Conservation (phyloP, 2,888 invertebrate genomes). For the Cataglyphis albicans region DNA sequence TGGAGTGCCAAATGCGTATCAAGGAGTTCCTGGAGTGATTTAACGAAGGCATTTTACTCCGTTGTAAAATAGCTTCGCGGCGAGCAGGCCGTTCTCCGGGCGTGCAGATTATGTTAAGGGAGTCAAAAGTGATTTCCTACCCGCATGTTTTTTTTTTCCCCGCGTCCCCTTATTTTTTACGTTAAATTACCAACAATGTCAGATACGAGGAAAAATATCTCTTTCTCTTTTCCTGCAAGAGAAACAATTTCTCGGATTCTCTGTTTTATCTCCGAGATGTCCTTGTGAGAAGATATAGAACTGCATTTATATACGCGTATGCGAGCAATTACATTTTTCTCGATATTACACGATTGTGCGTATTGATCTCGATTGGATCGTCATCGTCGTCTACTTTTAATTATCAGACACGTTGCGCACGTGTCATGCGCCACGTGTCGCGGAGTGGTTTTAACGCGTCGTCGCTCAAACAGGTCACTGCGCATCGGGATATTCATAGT, state of each 20-base stretch:
- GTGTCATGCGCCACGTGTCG: slow-evolving; percentile 29
- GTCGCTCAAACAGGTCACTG: slow-evolving; percentile 13
- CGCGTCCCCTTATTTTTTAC: not conserved
- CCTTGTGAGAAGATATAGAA: not conserved
- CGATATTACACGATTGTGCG: not conserved
- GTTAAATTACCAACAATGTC: not conserved
- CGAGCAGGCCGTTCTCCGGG: slow-evolving; percentile 24
- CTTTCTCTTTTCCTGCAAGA: too few species aligned
- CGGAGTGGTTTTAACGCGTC: slow-evolving; percentile 38
- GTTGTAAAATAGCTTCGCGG: not conserved
- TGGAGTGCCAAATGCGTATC: slow-evolving; percentile 53
- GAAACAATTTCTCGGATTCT: too few species aligned
- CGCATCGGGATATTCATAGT: slow-evolving; percentile 43
- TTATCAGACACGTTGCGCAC: too few species aligned
- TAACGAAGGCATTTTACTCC: slow-evolving; percentile 32
- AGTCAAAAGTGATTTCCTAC: slow-evolving; percentile 9
- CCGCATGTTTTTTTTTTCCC: slow-evolving; percentile 5
- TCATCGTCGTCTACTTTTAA: not conserved
- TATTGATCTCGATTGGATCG: not conserved
- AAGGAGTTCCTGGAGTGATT: slow-evolving; percentile 47
- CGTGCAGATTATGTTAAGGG: slow-evolving; percentile 1
- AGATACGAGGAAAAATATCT: not conserved
- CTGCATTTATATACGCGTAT: not conserved
- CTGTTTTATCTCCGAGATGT: not conserved
- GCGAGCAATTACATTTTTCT: not conserved